Evolutionary conservation across 2,113 vertebrate species (phyloP), one percentile per base, ranked within the genome.

Genomic region (Xenotilapia flavipinnis): DNA sequence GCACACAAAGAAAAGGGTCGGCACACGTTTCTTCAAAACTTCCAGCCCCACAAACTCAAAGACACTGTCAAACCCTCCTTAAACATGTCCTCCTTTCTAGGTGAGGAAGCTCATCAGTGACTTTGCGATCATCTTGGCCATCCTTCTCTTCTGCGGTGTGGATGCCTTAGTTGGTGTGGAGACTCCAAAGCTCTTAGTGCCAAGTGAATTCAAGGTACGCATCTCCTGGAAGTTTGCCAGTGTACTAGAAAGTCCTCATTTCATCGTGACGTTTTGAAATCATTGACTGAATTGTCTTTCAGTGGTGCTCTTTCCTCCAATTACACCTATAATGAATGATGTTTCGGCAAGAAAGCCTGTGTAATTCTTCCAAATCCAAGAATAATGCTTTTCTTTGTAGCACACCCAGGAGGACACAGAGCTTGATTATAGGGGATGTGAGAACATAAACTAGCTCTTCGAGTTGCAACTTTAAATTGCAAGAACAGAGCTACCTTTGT

Each of bases 41-140:
- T 68, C 60, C 6, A 21, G 62, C 12, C 36, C 62, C 62, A 21
- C 6, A 9, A 7, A 65, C 17, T 79, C 15, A 51, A 17, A 60
- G 53, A 70, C 17, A 0, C 6, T 31, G 1, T 80, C 7, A 40
- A 68, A 42, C 42, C 23, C 54, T 11, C 6, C 58, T 13, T 45
- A 0, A 49, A 21, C 79, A 9, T 79, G 17, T 80, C 4, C 7
- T 13, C 4, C 8, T 15, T n/a, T 83, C 12, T 84, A 99, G 99
- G 98, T 99, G 90, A 97, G 99, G 87, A 99, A 99, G 90, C 96
- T 99, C 49, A 98, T 99, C 96, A 99, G 99, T 82, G 99, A 99
- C 93, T 99, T 99, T 90, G 98, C 99, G 62, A 99, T 99, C 94
- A 97, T 99, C 94, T 86, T 99, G 95, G 96, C 99, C 90, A 99